Percentiles rank a stretch among this genome's conserved stretches.
These are phyloP conservation scores for Pantherophis vulpinus DNA, from an alignment of 2,797 vertebrate genomes.

Conservation along the genomic window DNA sequence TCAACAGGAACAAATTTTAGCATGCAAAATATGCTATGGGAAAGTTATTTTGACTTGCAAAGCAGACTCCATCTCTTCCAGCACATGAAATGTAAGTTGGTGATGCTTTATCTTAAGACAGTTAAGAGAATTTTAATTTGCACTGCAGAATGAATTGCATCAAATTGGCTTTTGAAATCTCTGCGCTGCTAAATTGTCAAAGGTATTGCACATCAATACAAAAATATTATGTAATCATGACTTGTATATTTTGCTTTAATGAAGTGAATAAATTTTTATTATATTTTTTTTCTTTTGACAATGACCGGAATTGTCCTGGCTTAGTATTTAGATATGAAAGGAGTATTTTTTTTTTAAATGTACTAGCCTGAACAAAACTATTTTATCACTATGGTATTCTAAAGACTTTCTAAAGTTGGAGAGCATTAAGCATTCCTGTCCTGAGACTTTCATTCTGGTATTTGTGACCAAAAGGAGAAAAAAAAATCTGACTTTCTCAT, in stretches of 20 bases:
- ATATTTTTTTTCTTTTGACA: not conserved
- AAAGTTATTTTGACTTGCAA: constrained; percentile 62
- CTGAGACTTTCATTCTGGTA: not conserved
- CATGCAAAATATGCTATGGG: constrained; percentile 45
- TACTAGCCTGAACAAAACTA: constrained; percentile 27
- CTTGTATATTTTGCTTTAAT: constrained; percentile 54
- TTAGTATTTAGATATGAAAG: not conserved
- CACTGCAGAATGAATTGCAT: constrained; percentile 40
- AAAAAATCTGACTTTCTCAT: too few species aligned
- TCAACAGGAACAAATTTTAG: constrained; percentile 50
- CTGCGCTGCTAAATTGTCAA: constrained; percentile 54
- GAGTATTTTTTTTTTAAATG: constrained; percentile 3
- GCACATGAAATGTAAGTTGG: constrained; percentile 55
- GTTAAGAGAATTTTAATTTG: constrained; percentile 61
- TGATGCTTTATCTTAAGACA: constrained; percentile 47
- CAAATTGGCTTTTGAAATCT: constrained; percentile 49
- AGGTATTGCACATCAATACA: constrained; percentile 40
- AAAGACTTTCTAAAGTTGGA: constrained; percentile 19
- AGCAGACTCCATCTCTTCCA: constrained; percentile 47
- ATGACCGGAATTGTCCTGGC: not conserved
- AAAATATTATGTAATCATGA: constrained; percentile 43
- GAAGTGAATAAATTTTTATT: constrained; percentile 38
- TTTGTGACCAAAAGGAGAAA: not conserved
- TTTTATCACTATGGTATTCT: constrained; percentile 11
- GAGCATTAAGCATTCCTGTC: constrained; percentile 1